These are phyloP conservation scores for Platynereis dumerilii DNA, from an alignment of 2,888 invertebrate genomes.

Conservation along the genomic window DNA sequence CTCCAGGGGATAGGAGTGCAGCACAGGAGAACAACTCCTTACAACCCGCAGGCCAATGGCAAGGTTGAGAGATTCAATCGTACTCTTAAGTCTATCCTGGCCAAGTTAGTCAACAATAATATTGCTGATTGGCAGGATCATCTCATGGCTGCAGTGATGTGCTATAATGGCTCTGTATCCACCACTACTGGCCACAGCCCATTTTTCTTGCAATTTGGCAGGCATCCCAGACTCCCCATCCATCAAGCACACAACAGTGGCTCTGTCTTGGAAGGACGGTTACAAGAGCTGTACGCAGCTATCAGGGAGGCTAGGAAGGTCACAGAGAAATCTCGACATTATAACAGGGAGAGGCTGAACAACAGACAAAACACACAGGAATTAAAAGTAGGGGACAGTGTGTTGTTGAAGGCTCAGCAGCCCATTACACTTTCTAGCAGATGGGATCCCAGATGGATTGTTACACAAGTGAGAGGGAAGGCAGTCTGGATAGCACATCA, in stretches of 20 bases:
- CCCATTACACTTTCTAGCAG: not conserved
- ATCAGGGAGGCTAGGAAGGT: not conserved
- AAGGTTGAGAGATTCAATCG: not conserved
- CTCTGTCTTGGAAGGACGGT: not conserved
- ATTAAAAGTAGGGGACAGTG: not conserved
- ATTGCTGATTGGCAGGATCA: not conserved
- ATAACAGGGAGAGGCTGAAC: not conserved
- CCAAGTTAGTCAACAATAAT: too few relatives aligned
- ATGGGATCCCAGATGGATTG: too few relatives aligned
- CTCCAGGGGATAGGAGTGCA: not conserved
- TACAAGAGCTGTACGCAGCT: not conserved
- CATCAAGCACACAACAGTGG: not conserved
- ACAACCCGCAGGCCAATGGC: conserved; percentile 4
- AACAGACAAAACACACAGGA: not conserved
- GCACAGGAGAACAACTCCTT: not conserved
- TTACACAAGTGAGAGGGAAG: too few relatives aligned
- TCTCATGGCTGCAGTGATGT: not conserved
- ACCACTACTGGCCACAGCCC: not conserved
- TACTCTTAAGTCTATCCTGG: too few relatives aligned
- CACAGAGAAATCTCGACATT: not conserved
- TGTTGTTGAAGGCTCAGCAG: not conserved
- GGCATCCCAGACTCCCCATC: not conserved
- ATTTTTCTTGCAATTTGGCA: not conserved
- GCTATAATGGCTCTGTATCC: not conserved
- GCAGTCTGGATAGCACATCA: too few relatives aligned